Conservation (phyloP, 2,888 invertebrate species). For the Phragmatobia fuliginosa region DNA sequence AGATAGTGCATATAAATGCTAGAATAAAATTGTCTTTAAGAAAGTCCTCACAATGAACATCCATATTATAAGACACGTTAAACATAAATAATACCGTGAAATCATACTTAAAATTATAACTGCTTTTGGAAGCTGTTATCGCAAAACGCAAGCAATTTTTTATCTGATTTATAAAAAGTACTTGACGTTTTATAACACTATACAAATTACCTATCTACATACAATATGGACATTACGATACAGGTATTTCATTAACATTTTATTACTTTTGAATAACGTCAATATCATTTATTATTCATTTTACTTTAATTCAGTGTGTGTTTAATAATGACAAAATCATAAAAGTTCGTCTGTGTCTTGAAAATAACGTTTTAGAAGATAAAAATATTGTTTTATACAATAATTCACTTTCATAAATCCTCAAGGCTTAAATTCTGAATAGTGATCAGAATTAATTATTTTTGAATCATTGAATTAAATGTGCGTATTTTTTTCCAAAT, state of each 20-base stretch:
- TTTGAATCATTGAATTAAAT: too few relatives aligned
- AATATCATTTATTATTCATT: too few relatives aligned
- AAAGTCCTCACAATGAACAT: not conserved
- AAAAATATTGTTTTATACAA: too few relatives aligned
- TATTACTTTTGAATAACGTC: not conserved
- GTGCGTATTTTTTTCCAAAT: too few relatives aligned
- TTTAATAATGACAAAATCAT: too few relatives aligned
- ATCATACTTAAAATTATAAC: conserved; percentile 33
- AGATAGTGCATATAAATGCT: not conserved
- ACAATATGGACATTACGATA: conserved; percentile 24
- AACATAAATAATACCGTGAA: not conserved
- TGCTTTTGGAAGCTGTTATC: conserved; percentile 21
- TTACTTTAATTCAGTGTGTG: too few relatives aligned
- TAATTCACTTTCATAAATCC: too few relatives aligned
- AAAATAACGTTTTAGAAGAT: too few relatives aligned
- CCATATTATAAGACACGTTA: not conserved
- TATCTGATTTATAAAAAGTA: conserved; percentile 53
- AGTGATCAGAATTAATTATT: too few relatives aligned
- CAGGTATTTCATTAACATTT: not conserved
- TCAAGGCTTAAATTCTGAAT: too few relatives aligned
- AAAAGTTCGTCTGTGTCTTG: too few relatives aligned
- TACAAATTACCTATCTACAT: conserved; percentile 69
- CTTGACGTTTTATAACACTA: conserved; percentile 50
- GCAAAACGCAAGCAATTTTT: conserved; percentile 38
- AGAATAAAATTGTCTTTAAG: too few relatives aligned